Conservation (phyloP, 1,140 invertebrate genomes). For the Leptestheria dahalacensis region DNA sequence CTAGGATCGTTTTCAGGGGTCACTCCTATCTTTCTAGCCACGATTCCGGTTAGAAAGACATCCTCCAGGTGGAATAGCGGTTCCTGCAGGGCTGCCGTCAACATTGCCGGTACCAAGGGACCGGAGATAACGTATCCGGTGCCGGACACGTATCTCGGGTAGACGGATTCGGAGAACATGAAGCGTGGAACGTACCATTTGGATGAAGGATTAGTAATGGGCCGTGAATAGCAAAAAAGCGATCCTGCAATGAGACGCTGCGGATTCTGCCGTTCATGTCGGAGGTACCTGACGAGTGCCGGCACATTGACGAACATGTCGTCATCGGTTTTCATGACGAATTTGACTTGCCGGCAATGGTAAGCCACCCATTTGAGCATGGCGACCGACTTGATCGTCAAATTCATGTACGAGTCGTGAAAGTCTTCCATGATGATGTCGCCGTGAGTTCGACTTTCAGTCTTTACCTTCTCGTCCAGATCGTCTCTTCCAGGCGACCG, state of each 20-base stretch:
- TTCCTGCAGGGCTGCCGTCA: constrained; percentile 41
- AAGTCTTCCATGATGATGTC: constrained; percentile 87
- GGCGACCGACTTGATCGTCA: constrained; percentile 76
- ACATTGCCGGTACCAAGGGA: constrained; percentile 47
- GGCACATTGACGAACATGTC: constrained; percentile 36
- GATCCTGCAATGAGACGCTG: constrained; percentile 46
- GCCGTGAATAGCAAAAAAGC: constrained; percentile 54
- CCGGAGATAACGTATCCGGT: constrained; percentile 67
- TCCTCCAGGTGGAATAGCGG: constrained; percentile 43
- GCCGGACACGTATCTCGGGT: constrained; percentile 71
- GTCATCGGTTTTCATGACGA: constrained; percentile 36
- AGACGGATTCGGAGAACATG: constrained; percentile 52
- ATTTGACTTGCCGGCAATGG: constrained; percentile 23
- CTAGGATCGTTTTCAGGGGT: constrained; percentile 30
- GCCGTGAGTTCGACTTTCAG: constrained; percentile 43
- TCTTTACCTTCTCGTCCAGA: constrained; percentile 37
- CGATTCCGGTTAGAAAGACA: constrained; percentile 60
- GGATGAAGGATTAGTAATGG: constrained; percentile 49
- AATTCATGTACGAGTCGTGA: constrained; percentile 78
- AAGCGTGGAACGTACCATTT: constrained; percentile 69
- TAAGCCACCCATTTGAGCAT: constrained; percentile 53
- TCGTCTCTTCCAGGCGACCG: constrained; percentile 36
- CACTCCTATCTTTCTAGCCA: constrained; percentile 35
- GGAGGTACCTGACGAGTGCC: constrained; percentile 16
- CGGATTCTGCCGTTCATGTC: constrained; percentile 9